Base-by-base conservation (phyloP, 1,140 invertebrate species). In the Bombus waltoni region DNA sequence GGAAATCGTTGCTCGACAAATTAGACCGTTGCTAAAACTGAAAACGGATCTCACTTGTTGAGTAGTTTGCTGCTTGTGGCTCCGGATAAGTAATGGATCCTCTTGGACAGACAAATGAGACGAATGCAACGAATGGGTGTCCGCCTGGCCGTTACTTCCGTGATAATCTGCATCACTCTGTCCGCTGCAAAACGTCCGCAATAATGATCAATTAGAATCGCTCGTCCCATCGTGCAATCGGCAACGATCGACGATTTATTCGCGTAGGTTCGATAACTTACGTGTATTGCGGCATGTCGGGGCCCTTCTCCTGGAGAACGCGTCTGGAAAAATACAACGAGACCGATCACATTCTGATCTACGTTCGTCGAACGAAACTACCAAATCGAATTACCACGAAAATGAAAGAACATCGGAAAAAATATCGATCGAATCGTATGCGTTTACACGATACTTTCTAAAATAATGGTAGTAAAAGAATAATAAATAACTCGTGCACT, bases 281-380 rank as follows among this genome's bases (percentile, higher is more conserved):
- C 96, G 96, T 96, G 92, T 97, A 97, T 93, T 97, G 96, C 92
- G 96, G 96, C 96, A 97, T 96, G 92, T 96, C 96, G 93, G 96
- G 94, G 85, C 94, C 96, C 95, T 96, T 96, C 89, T 97, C 96
- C 94, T 97, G 96, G 85, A 97, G 95, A 88, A 97, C 96, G 93
- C 96, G 95, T 95, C 96, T 97, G 95, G 92, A 96, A 95, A 91
- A 93, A 93, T 57, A 75, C 11, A 28, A 53, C 59, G n/a, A 68
- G 8, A 18, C 25, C 9, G 18, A 71, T 71, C 13, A 47, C 22
- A 22, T 9, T 32, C 28, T 0, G 13, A 77, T 32, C 22, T 35
- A 35, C 13, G 9, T 11, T 18, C 10, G 42, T 22, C 3, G 18
- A 47, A 22, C 15, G 8, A 32, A 74, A 18, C 71, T n/a, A 73